Conservation (phyloP, 2,797 vertebrate genomes). For the Lepus oiostolus region DNA sequence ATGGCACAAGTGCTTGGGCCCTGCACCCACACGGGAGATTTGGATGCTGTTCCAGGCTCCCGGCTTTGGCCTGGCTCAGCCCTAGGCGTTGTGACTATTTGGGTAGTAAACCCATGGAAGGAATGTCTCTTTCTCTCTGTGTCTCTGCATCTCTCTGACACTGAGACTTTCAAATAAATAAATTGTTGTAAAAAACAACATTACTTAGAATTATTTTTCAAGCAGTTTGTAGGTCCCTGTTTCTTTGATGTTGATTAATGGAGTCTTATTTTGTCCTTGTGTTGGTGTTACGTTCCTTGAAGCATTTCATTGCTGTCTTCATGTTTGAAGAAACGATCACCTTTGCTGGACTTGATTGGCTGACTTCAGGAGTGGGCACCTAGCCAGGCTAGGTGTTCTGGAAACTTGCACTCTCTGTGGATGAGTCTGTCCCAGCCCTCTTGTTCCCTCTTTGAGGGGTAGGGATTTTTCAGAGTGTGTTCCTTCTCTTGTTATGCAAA, state of each 20-base stretch:
- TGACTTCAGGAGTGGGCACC: neutral
- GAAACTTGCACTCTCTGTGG: neutral
- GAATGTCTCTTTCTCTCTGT: too few relatives aligned
- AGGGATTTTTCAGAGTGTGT: neutral
- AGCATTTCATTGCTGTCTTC: neutral
- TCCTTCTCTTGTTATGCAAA: neutral
- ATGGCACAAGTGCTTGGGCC: too few relatives aligned
- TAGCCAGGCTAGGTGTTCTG: neutral
- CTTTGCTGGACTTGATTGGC: neutral
- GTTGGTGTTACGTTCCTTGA: neutral
- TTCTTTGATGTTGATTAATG: neutral
- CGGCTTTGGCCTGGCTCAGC: too few relatives aligned
- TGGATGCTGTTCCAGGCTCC: too few relatives aligned
- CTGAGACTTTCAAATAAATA: too few relatives aligned
- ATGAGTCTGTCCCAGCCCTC: neutral
- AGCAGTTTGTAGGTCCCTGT: neutral
- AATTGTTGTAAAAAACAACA: neutral
- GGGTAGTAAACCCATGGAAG: too few relatives aligned
- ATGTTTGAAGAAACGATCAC: neutral
- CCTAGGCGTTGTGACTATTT: too few relatives aligned
- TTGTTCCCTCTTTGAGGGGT: neutral
- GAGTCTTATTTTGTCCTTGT: neutral
- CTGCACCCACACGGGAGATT: too few relatives aligned
- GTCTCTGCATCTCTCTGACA: too few relatives aligned
- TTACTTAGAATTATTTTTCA: slow-evolving; percentile 22